phyloP scores from a whole-genome alignment of 2,888 invertebrate genomes.

The Ceramica pisi region DNA sequence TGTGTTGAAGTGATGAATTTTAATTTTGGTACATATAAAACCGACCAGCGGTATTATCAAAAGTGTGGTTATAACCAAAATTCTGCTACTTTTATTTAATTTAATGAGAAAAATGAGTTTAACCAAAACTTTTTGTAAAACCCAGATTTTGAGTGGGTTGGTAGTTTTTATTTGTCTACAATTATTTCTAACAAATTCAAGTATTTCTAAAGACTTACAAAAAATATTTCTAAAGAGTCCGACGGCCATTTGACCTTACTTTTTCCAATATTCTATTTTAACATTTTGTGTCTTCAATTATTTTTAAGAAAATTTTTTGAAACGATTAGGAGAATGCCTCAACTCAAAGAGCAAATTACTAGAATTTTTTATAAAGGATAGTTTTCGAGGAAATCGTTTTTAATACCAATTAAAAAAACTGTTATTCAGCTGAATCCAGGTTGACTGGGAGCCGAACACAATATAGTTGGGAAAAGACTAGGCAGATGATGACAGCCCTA shows the following conservation, averaged over 20 bases:
- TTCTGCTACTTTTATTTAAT: neutral
- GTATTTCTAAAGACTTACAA: neutral
- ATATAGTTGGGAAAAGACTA: too few relatives aligned
- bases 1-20: slow-evolving; percentile 27
- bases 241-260: neutral
- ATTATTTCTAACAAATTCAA: slow-evolving; percentile 6
- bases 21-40: slow-evolving; percentile 23
- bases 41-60: neutral
- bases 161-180: neutral
- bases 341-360: neutral
- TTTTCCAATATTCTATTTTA: neutral
- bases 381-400: neutral
- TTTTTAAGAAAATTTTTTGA: neutral
- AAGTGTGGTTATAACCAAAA: neutral
- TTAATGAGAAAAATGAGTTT: neutral
- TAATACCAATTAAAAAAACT: too few relatives aligned
- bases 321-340: neutral
- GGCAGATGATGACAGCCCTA: too few relatives aligned
- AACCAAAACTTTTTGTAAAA: neutral
- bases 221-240: neutral
- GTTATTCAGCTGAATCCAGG: too few relatives aligned
- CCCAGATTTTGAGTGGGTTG: neutral
- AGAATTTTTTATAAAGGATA: neutral
- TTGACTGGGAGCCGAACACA: too few relatives aligned
- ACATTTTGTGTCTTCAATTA: slow-evolving; percentile 6